Conservation (phyloP, 2,797 vertebrate genomes). For the Microchirus variegatus region DNA sequence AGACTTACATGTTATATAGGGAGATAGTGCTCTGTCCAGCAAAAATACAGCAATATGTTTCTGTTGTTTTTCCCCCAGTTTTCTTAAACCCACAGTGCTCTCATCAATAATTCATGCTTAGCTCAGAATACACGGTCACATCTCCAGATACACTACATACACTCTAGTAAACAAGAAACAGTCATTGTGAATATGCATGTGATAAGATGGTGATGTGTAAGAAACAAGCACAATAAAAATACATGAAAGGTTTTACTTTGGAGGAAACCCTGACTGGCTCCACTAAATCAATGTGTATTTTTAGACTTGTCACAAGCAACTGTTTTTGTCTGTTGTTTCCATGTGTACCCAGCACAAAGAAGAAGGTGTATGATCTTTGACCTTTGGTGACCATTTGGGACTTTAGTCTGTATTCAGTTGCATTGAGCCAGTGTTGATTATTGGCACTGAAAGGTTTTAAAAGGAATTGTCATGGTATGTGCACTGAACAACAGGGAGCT, state of each 20-base stretch:
- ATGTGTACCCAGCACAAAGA: slow-evolving; percentile 31
- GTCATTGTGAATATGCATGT: slow-evolving; percentile 1
- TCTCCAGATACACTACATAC: background rate
- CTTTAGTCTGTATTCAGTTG: background rate
- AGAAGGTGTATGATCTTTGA: slow-evolving; percentile 34
- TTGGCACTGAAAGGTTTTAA: slow-evolving; percentile 7
- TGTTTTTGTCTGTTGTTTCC: slow-evolving; percentile 35
- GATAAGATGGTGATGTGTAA: slow-evolving; percentile 2
- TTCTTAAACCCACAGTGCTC: background rate
- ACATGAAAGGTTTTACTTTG: slow-evolving; percentile 23
- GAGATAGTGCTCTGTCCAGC: background rate
- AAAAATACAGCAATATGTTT: background rate
- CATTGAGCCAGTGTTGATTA: background rate
- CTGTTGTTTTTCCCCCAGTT: background rate
- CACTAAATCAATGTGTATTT: slow-evolving; percentile 36
- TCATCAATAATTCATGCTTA: background rate
- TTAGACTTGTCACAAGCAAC: slow-evolving; percentile 57
- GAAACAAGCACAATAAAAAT: slow-evolving; percentile 10
- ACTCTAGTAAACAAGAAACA: background rate
- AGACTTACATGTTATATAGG: slow-evolving; percentile 2
- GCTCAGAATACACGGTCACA: background rate
- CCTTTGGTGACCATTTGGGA: slow-evolving; percentile 43
- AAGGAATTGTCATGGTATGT: background rate
- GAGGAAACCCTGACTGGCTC: slow-evolving; percentile 7
- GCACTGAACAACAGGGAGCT: background rate